Conservation (phyloP, 2,888 invertebrate species). For the Melanotus villosus region DNA sequence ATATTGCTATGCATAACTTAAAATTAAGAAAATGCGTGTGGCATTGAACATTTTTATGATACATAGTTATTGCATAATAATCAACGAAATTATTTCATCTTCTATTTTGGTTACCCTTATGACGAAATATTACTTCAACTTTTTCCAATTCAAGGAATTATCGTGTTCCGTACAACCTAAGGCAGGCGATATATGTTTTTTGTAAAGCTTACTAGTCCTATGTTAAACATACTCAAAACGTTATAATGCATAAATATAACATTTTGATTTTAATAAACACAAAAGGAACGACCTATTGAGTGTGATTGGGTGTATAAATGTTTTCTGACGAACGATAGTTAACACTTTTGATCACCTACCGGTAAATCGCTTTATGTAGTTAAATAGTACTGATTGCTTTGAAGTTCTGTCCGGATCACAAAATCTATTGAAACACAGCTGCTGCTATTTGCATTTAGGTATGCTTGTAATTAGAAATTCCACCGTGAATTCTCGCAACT, state of each 20-base stretch:
- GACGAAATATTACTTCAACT: no score
- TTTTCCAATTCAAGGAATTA: no score
- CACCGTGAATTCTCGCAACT: constrained; percentile 18
- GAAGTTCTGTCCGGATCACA: constrained; percentile 43
- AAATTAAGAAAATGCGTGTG: no score
- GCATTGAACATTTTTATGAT: no score
- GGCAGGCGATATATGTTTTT: constrained; percentile 56
- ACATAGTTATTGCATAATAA: no score
- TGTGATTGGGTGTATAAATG: neutral
- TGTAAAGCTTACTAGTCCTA: constrained; percentile 42
- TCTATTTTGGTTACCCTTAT: no score
- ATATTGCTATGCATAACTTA: no score
- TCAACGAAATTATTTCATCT: no score
- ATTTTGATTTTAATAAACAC: constrained; percentile 25
- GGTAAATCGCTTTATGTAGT: constrained; percentile 45
- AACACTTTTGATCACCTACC: constrained; percentile 19
- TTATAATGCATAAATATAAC: constrained; percentile 50
- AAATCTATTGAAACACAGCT: constrained; percentile 46
- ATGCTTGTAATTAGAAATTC: constrained; percentile 38
- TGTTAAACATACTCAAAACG: constrained; percentile 54
- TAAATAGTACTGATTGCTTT: constrained; percentile 53
- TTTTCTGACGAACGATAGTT: constrained; percentile 20
- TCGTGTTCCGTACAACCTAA: no score
- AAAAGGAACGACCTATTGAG: neutral
- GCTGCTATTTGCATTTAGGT: constrained; percentile 44